These are phyloP conservation scores for Cirrhinus molitorella DNA, from an alignment of 2,797 vertebrate species.

Conservation along the genomic window DNA sequence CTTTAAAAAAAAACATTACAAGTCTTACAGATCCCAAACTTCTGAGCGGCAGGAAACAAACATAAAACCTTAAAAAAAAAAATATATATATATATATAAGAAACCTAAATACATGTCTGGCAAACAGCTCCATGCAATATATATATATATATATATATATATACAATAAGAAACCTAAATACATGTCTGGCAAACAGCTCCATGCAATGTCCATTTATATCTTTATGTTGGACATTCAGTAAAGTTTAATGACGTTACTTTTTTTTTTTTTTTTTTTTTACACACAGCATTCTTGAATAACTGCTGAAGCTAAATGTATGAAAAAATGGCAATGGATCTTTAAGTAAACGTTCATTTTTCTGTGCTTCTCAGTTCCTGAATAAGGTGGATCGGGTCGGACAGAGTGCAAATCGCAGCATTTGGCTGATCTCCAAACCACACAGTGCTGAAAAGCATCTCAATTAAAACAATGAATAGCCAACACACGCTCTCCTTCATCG, in stretches of 20 bases:
- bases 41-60: too few species aligned
- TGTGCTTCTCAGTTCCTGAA: conserved; percentile 58
- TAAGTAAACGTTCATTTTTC: conserved; percentile 29
- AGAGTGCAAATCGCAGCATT: conserved; percentile 69
- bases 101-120: too few species aligned
- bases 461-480: conserved; percentile 69
- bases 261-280: too few species aligned
- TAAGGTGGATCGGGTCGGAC: conserved; percentile 68
- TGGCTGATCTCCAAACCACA: conserved; percentile 73
- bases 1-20: too few species aligned
- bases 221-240: neutral
- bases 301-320: neutral
- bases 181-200: too few species aligned
- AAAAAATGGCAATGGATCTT: conserved; percentile 4
- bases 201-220: neutral
- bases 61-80: too few species aligned
- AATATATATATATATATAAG: too few species aligned
- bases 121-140: too few species aligned
- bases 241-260: neutral
- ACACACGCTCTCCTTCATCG: conserved; percentile 54
- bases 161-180: too few species aligned
- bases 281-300: neutral
- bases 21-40: too few species aligned
- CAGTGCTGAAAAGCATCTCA: conserved; percentile 68
- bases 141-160: too few species aligned